Percentiles rank a stretch among this genome's conserved stretches.
Evolutionary conservation across 2,888 invertebrate genomes (phyloP).

Genomic region (Protodeltote pygarga): DNA sequence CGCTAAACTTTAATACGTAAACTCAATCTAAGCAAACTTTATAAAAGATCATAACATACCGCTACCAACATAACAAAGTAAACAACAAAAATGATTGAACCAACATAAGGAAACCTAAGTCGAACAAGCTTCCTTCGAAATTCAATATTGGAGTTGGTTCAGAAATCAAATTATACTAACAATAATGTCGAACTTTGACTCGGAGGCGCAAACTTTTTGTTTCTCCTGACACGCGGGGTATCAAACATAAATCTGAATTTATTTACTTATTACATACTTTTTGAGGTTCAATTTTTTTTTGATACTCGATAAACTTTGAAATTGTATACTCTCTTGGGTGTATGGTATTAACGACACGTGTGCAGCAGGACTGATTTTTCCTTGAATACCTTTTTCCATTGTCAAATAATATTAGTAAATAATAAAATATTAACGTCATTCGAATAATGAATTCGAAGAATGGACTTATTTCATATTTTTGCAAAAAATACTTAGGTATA

Average conservation of each 20-base stretch:
- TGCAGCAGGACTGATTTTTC: too few species aligned
- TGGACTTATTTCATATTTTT: too few species aligned
- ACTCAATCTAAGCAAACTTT: constrained; percentile 36
- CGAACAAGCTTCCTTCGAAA: constrained; percentile 52
- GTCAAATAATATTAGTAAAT: too few species aligned
- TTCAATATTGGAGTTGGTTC: constrained; percentile 64
- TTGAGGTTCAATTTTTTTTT: too few species aligned
- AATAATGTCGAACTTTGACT: constrained; percentile 54
- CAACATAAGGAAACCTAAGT: constrained; percentile 50
- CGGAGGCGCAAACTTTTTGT: constrained; percentile 40
- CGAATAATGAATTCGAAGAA: too few species aligned
- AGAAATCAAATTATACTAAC: constrained; percentile 62
- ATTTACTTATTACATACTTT: too few species aligned
- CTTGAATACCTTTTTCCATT: too few species aligned
- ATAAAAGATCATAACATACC: constrained; percentile 46
- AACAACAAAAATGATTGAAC: constrained; percentile 51
- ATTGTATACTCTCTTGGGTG: too few species aligned
- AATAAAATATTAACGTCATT: too few species aligned
- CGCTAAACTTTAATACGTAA: constrained; percentile 27
- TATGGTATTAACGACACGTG: too few species aligned
- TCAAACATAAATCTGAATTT: constrained; percentile 38
- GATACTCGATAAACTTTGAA: background rate
- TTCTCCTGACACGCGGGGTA: constrained; percentile 24
- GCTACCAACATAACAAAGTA: constrained; percentile 50
- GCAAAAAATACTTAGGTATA: too few species aligned